Percentiles rank a stretch among this genome's conserved stretches.
Conservation (phyloP, 2,113 vertebrate species). For the Callaeas wilsoni region DNA sequence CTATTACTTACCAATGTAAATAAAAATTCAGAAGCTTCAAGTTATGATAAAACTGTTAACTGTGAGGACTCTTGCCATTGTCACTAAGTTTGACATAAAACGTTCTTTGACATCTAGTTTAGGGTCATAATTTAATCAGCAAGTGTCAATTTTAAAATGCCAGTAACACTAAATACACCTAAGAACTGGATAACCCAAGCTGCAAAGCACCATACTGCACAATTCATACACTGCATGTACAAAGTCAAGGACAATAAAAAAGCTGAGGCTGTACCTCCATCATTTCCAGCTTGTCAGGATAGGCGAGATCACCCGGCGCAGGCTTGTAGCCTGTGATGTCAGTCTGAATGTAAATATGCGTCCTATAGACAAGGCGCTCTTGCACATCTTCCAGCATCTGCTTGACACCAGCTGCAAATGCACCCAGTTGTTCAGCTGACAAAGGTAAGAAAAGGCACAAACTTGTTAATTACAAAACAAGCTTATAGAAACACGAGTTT, state of each 20-base stretch:
- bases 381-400: conserved; percentile 99
- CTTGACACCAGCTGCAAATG: conserved; percentile 90
- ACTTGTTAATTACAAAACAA: neutral
- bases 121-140: neutral
- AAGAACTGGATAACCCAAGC: neutral
- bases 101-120: neutral
- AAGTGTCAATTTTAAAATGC: neutral
- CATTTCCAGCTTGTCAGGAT: conserved; percentile 97
- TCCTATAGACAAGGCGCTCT: conserved; percentile 94
- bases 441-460: neutral
- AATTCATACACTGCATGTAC: neutral
- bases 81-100: neutral
- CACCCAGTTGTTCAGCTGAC: conserved; percentile 85
- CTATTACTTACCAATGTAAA: neutral
- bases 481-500: neutral
- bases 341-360: conserved; percentile 96
- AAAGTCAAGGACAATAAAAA: neutral
- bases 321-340: conserved; percentile 95
- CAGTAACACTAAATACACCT: neutral
- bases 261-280: conserved; percentile 83
- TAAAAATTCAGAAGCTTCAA: neutral
- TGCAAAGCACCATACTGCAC: neutral
- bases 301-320: conserved; percentile 91
- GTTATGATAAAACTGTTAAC: neutral
- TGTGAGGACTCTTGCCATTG: neutral